These are phyloP conservation scores for Cactoblastis cactorum DNA, from an alignment of 2,888 invertebrate genomes.

Conservation along the genomic window DNA sequence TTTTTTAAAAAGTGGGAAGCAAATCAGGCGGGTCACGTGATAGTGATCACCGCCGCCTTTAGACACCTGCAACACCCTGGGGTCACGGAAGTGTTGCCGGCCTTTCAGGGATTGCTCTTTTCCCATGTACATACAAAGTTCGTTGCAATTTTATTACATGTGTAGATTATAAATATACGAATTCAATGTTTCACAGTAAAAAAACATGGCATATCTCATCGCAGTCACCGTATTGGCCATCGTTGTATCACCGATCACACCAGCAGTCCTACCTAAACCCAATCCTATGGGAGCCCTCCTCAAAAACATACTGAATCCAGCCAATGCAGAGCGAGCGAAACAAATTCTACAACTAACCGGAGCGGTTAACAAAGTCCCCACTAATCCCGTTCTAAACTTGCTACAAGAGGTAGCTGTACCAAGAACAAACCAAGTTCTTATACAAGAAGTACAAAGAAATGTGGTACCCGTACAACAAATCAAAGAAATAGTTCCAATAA, in stretches of 20 bases:
- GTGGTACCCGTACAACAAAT: slow-evolving; percentile 4
- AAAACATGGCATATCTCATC: not conserved
- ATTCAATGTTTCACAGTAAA: not conserved
- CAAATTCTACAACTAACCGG: slow-evolving; percentile 17
- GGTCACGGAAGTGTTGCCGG: too few relatives aligned
- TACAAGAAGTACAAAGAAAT: not conserved
- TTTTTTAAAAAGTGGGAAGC: too few relatives aligned
- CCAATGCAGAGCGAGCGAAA: slow-evolving; percentile 18
- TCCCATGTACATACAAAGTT: too few relatives aligned
- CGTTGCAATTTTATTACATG: too few relatives aligned
- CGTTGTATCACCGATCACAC: not conserved
- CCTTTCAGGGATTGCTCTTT: too few relatives aligned
- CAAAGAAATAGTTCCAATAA: slow-evolving; percentile 6
- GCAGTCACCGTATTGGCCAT: not conserved
- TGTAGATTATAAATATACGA: not conserved
- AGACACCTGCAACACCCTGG: too few relatives aligned
- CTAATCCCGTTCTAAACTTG: not conserved
- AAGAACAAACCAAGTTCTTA: slow-evolving; percentile 7
- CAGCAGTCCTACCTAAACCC: not conserved
- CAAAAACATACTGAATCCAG: slow-evolving; percentile 20
- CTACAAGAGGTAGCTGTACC: slow-evolving; percentile 16
- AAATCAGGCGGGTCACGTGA: too few relatives aligned
- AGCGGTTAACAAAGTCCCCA: slow-evolving; percentile 1
- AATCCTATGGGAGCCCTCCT: slow-evolving; percentile 8
- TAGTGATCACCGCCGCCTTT: too few relatives aligned